Evolutionary conservation across 2,797 vertebrate species (phyloP).

Genomic region (Chiropotes sagulatus): DNA sequence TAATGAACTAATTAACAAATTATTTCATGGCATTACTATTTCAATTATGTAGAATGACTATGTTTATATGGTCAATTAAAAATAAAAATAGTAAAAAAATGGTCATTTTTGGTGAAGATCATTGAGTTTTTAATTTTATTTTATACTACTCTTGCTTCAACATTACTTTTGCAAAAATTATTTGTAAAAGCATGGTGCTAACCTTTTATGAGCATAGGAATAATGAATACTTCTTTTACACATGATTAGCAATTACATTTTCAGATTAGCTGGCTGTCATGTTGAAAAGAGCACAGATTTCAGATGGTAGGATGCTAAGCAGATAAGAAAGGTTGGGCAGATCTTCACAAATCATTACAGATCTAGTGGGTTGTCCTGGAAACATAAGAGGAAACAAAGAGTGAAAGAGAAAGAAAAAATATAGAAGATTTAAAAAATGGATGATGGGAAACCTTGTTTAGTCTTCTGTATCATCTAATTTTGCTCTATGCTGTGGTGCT

Average conservation of each 20-base stretch:
- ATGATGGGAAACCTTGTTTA: not conserved
- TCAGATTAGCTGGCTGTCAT: constrained; percentile 34
- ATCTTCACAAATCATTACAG: not conserved
- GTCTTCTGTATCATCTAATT: not conserved
- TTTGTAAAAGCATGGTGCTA: not conserved
- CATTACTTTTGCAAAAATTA: not conserved
- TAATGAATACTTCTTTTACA: constrained; percentile 46
- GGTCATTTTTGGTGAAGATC: not conserved
- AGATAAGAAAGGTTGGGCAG: not conserved
- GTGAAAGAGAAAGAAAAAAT: not conserved
- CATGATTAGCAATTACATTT: constrained; percentile 33
- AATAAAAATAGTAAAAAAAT: not conserved
- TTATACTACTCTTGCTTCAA: not conserved
- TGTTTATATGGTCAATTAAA: not conserved
- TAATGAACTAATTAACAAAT: not conserved
- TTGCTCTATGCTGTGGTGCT: not conserved
- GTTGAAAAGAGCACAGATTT: constrained; percentile 47
- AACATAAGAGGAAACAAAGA: not conserved
- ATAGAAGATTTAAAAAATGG: not conserved
- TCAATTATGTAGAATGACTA: not conserved
- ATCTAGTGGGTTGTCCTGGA: not conserved
- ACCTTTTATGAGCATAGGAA: constrained; percentile 25
- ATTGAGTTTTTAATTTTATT: not conserved
- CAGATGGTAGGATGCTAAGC: not conserved
- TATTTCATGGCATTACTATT: not conserved